Conservation (phyloP, 35 echinoderm and acorn worm genomes). For the Lytechinus variegatus region DNA sequence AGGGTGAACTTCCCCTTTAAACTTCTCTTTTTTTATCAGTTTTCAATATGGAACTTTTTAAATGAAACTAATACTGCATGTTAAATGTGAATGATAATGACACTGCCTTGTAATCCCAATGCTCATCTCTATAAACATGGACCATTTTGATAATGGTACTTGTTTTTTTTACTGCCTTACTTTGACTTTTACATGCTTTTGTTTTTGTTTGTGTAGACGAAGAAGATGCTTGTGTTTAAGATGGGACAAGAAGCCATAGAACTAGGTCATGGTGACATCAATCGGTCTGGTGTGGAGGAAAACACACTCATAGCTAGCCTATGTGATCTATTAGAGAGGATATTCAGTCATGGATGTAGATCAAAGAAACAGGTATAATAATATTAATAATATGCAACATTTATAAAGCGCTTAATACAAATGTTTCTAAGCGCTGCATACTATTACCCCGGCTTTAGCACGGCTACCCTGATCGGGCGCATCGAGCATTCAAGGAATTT, state of each 20-base stretch:
- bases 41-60: too few species aligned
- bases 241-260: conserved; percentile 99
- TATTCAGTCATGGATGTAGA: conserved; percentile 87
- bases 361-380: conserved; percentile 83
- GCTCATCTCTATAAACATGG: neutral
- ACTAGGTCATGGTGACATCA: conserved; percentile 93
- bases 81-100: neutral
- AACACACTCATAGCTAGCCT: conserved; percentile 95
- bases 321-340: conserved; percentile 95
- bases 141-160: neutral
- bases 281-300: conserved; percentile 86
- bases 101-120: neutral
- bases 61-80: too few species aligned
- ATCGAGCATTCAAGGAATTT: too few species aligned
- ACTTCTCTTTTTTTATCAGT: too few species aligned
- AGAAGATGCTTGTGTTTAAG: conserved; percentile 97
- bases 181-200: neutral
- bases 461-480: too few species aligned
- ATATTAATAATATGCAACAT: too few species aligned
- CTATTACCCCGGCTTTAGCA: too few species aligned
- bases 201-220: conserved; percentile 72
- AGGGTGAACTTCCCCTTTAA: too few species aligned
- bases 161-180: neutral
- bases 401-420: too few species aligned
- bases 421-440: too few species aligned